Evolutionary conservation across 92 coral and sea anemone species (phyloP).

Genomic region (Isaurus tuberculatus): DNA sequence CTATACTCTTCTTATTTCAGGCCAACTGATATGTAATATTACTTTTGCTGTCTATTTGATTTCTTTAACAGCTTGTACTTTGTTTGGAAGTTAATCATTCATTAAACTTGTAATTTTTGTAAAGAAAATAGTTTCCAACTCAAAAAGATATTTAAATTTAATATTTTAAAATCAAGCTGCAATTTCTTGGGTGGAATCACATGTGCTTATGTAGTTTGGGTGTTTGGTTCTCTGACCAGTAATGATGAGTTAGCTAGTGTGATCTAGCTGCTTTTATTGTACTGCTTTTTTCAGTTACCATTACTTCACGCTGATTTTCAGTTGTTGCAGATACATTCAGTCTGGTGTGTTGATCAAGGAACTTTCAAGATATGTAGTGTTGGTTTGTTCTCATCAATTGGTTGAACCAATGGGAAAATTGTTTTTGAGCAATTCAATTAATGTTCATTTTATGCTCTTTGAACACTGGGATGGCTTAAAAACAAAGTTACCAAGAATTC

Average conservation of each 20-base stretch:
- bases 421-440: too few species aligned
- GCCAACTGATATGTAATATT: not conserved
- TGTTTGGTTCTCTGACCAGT: not conserved
- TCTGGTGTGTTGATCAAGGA: not conserved
- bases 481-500: not conserved
- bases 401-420: too few species aligned
- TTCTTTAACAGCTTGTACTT: not conserved
- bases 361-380: slow-evolving; percentile 1
- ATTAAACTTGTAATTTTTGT: not conserved
- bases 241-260: not conserved
- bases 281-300: not conserved
- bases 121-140: slow-evolving; percentile 1
- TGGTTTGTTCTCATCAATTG: not conserved
- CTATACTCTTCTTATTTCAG: not conserved
- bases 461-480: not conserved
- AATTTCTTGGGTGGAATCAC: not conserved
- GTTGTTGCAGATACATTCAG: not conserved
- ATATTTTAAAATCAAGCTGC: not conserved
- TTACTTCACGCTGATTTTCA: not conserved
- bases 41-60: not conserved
- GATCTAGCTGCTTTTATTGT: not conserved
- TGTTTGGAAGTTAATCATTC: not conserved
- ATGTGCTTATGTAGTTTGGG: not conserved
- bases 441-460: not conserved
- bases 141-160: not conserved